These are phyloP conservation scores for Drosophila birchii DNA, from an alignment of 2,888 invertebrate genomes.

Conservation along the genomic window DNA sequence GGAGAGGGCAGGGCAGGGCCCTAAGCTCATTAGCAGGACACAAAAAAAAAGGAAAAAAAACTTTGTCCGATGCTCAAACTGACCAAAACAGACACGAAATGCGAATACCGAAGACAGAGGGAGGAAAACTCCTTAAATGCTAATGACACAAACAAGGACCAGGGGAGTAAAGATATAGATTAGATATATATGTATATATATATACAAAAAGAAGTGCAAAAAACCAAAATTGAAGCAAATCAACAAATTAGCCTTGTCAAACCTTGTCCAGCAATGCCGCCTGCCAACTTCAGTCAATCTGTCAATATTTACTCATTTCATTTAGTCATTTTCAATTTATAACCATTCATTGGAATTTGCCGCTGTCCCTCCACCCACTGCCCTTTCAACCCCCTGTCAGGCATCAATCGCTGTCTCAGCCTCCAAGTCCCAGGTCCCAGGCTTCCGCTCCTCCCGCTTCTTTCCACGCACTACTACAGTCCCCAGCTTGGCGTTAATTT, in stretches of 20 bases:
- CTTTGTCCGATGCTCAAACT: constrained; percentile 52
- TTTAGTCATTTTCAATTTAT: constrained; percentile 79
- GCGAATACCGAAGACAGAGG: neutral
- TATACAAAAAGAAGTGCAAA: constrained; percentile 28
- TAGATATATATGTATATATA: neutral
- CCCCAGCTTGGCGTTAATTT: constrained; percentile 67
- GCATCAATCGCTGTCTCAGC: constrained; percentile 38
- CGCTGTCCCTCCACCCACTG: neutral
- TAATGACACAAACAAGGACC: constrained; percentile 28
- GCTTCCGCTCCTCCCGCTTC: neutral
- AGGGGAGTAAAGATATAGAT: neutral
- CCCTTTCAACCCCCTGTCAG: constrained; percentile 20
- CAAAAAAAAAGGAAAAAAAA: constrained; percentile 57
- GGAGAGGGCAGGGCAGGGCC: neutral
- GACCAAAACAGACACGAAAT: constrained; percentile 35
- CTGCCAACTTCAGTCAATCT: constrained; percentile 53
- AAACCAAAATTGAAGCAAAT: constrained; percentile 73
- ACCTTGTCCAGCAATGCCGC: constrained; percentile 10
- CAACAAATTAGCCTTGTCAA: constrained; percentile 79
- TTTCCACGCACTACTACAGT: too few relatives aligned
- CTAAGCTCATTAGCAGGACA: constrained; percentile 71
- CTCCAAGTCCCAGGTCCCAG: neutral
- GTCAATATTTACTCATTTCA: constrained; percentile 80
- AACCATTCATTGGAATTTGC: constrained; percentile 74
- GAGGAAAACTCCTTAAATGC: constrained; percentile 29